A percentile compares a stretch with the other conserved stretches of the same genome.
These are phyloP conservation scores for Eurois occulta DNA, from an alignment of 2,888 invertebrate species.

Conservation along the genomic window DNA sequence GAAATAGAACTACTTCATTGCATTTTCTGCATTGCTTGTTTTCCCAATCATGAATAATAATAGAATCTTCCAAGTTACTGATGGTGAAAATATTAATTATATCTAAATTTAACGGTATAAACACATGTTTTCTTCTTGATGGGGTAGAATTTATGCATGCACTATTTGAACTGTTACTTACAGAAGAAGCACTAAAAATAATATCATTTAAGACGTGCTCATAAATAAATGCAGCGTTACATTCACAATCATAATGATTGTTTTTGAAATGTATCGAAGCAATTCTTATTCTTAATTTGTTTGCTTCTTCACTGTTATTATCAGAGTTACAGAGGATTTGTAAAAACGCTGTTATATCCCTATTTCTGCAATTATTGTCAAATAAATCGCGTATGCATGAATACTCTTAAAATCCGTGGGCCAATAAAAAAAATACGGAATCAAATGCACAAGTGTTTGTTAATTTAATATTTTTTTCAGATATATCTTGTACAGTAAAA, in stretches of 20 bases:
- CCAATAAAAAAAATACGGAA: constrained; percentile 53
- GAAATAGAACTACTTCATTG: constrained; percentile 52
- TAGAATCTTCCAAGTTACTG: constrained; percentile 52
- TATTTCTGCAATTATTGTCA: constrained; percentile 53
- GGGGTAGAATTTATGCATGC: constrained; percentile 50
- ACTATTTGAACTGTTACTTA: constrained; percentile 53
- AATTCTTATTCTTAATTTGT: constrained; percentile 54
- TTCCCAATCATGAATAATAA: constrained; percentile 52
- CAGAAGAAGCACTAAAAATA: constrained; percentile 50
- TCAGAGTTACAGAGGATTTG: constrained; percentile 50
- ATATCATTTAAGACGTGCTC: constrained; percentile 52
- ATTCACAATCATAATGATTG: constrained; percentile 47
- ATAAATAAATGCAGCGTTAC: constrained; percentile 55
- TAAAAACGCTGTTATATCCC: constrained; percentile 55
- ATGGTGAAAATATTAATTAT: constrained; percentile 51
- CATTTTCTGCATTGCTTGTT: constrained; percentile 53
- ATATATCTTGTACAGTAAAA: constrained; percentile 45
- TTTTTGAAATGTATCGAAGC: constrained; percentile 51
- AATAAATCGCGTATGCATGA: constrained; percentile 50
- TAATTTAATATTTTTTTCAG: constrained; percentile 46
- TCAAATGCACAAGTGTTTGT: constrained; percentile 52
- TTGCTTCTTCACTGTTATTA: constrained; percentile 49
- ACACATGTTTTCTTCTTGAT: constrained; percentile 49
- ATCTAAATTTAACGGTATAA: constrained; percentile 51
- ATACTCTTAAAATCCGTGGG: constrained; percentile 51